phyloP scores from a whole-genome alignment of 2,113 vertebrate species.

The Anarhynchus alexandrinus region DNA sequence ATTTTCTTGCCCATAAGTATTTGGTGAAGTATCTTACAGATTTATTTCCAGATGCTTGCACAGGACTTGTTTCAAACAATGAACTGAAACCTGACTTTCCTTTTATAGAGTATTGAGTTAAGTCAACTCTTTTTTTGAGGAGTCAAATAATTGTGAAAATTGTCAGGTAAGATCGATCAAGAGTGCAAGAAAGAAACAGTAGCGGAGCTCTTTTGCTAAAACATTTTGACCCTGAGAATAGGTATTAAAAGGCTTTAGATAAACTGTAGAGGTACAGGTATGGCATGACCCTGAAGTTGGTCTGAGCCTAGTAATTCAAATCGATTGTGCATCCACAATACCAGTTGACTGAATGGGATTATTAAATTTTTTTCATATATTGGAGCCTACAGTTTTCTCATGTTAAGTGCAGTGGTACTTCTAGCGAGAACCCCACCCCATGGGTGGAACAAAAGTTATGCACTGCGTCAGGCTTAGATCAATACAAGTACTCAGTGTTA shows the following conservation, averaged over 20 bases:
- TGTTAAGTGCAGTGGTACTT: not conserved
- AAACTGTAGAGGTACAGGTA: not conserved
- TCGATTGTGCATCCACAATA: not conserved
- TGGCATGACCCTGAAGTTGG: not conserved
- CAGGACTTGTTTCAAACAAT: not conserved
- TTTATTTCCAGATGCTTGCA: not conserved
- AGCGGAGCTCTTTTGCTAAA: not conserved
- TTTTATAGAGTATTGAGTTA: not conserved
- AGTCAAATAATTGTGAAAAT: not conserved
- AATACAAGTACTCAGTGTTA: not conserved
- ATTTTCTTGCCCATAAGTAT: not conserved
- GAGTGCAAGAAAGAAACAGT: not conserved
- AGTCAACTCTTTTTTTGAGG: not conserved
- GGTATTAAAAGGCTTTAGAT: not conserved
- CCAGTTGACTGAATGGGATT: not conserved
- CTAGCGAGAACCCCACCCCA: not conserved
- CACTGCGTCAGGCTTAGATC: not conserved
- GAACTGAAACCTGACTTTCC: conserved; percentile 11
- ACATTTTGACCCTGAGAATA: not conserved
- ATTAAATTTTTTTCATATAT: not conserved
- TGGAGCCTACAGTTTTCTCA: not conserved
- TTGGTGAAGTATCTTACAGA: not conserved
- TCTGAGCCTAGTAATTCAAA: not conserved
- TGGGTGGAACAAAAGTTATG: not conserved
- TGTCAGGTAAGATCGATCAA: not conserved